Evolutionary conservation across 2,113 vertebrate species (phyloP), one percentile per base, ranked within the genome.

Genomic region (Urocolius indicus): DNA sequence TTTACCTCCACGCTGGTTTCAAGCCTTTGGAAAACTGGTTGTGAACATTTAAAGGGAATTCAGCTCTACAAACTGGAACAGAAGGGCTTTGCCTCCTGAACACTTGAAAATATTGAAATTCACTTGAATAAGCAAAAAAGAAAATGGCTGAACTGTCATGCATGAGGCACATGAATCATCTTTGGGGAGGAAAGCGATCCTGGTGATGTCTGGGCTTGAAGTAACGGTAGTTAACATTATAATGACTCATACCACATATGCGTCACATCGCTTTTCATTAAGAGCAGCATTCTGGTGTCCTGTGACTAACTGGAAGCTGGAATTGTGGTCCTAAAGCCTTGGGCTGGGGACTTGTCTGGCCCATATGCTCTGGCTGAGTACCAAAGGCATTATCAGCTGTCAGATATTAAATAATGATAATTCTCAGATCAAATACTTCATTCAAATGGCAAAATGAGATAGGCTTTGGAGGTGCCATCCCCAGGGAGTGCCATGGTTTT

Each of bases 161-260:
- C 80, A 93, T 78, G 88, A 97, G 90, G 93, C 83, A 93, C 94
- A 96, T 94, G 93, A 96, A 96, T 97, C 95, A 96, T 92, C 95
- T 89, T 62, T 5, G 3, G 87, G 88, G 93, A 94, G 76, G 73
- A 86, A 90, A 93, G 66, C 1, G 15, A 84, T 78, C 66, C 80
- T 90, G 80, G 73, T 0, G 1, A 71, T 96, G 90, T 94, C 95
- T 94, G 86, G 93, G 93, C 86, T 96, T 92, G 88, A 96, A 97
- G 95, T 78, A 90, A 81, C 75, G 89, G 93, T 95, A 96, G 94
- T 96, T 96, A 97, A 90, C 95, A 94, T 93, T 93, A 84, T 91
- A 96, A 94, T 94, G 94, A 96, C 92, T 97, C 96, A 97, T 72
- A 77, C 65, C 94, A 90, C 58, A 72, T 90, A 93, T 96, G 94